Base-by-base conservation (phyloP, 2,113 vertebrate species). In the Hassar affinis region DNA sequence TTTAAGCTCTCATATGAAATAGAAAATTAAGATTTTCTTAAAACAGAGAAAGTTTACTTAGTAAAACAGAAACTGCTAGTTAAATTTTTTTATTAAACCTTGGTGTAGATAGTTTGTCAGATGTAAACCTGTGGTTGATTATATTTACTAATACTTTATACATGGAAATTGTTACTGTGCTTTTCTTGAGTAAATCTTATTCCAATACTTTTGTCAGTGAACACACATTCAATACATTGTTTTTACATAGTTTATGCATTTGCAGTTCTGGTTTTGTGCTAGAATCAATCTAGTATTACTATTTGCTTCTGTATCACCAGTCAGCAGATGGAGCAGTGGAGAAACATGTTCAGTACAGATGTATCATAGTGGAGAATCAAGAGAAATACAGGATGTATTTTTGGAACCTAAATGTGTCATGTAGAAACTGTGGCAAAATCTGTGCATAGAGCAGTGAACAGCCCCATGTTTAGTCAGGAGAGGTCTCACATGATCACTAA, bases 341-440 rank as follows among this genome's bases (percentile, higher is more conserved):
- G 61, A 69, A 66, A 54, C 62, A 54, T 49, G 54, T 54, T 38
- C 51, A 80, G 11, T 54, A 80, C 62, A 80, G 62, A 80, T 80
- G 49, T 68, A 69, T 68, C 64, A 56, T 18, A 22, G n/a, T 72
- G n/a, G 18, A 72, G 68, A 27, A 59, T 38, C 68, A 82, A 52
- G 22, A 80, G 45, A 52, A 47, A 64, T 35, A 49, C 78, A 64
- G 45, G 17, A 33, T 33, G 17, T 80, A 66, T 51, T 66, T 80
- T 80, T 33, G 52, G 33, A 72, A 42, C 3, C 52, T 47, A 59
- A 82, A 59, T 74, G 68, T 74, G 68, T 61, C 80, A 74, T 38
- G n/a, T 20, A 82, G 69, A 61, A 75, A 75, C 17, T 35, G 42
- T 51, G 69, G 20, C 54, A 82, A 66, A 61, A 74, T 57, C 69